A percentile compares a stretch with the other conserved stretches of the same genome.
Conservation (phyloP, 2,113 vertebrate genomes). For the Agapornis roseicollis region DNA sequence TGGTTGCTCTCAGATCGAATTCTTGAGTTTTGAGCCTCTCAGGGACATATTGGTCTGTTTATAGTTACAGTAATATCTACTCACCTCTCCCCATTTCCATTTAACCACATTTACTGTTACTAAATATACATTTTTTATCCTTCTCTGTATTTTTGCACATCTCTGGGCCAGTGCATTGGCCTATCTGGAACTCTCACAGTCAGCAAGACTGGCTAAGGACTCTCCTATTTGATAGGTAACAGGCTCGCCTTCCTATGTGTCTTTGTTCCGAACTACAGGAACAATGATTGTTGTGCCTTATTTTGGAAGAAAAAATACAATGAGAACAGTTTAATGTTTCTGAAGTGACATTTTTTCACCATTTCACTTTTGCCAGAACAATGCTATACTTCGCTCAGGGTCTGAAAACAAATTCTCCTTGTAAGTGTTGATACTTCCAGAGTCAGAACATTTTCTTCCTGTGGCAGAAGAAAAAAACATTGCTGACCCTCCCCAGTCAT, state of each 20-base stretch:
- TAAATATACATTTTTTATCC: neutral
- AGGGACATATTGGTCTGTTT: neutral
- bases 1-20: neutral
- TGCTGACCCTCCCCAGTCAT: neutral
- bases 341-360: neutral
- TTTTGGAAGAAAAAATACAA: neutral
- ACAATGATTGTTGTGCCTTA: neutral
- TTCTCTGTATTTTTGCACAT: neutral
- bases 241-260: neutral
- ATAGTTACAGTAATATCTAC: neutral
- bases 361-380: neutral
- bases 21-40: neutral
- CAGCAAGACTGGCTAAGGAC: neutral
- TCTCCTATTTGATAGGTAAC: neutral
- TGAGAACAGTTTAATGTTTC: neutral
- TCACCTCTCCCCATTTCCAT: neutral
- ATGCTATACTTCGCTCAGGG: neutral
- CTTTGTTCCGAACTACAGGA: neutral
- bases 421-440: neutral
- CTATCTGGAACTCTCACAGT: neutral
- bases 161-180: neutral
- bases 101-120: neutral
- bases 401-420: neutral
- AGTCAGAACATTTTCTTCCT: neutral
- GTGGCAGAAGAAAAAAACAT: neutral